These are phyloP conservation scores for Centropyge bicolor DNA, from an alignment of 2,797 vertebrate species.

Conservation along the genomic window DNA sequence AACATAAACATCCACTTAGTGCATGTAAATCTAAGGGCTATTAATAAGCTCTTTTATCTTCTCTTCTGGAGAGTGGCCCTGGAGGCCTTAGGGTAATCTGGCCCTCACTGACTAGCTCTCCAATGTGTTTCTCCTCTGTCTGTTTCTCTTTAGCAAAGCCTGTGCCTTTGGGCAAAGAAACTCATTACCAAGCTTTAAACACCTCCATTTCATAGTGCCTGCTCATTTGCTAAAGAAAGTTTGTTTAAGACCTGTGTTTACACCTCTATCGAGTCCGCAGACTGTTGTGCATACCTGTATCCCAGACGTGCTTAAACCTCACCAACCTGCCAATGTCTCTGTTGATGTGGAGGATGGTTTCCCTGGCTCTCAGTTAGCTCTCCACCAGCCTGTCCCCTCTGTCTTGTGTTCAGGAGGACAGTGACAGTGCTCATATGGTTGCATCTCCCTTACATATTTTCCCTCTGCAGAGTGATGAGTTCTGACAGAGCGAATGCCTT, in stretches of 20 bases:
- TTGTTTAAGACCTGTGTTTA: slow-evolving; percentile 60
- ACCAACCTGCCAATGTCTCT: slow-evolving; percentile 57
- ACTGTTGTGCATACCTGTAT: slow-evolving; percentile 51
- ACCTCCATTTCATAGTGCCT: slow-evolving; percentile 43
- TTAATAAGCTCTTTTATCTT: slow-evolving; percentile 90
- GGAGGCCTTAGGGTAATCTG: slow-evolving; percentile 74
- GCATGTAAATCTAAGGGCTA: slow-evolving; percentile 88
- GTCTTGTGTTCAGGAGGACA: slow-evolving; percentile 73
- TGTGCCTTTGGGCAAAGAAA: slow-evolving; percentile 69
- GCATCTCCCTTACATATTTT: slow-evolving; percentile 77
- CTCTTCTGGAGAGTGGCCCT: slow-evolving; percentile 77
- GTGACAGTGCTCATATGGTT: slow-evolving; percentile 77
- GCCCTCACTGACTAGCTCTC: slow-evolving; percentile 68
- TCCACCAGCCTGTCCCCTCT: slow-evolving; percentile 64
- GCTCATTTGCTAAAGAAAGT: slow-evolving; percentile 60
- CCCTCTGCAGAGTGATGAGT: slow-evolving; percentile 75
- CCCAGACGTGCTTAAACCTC: slow-evolving; percentile 55
- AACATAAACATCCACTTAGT: slow-evolving; percentile 90
- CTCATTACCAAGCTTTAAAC: slow-evolving; percentile 69
- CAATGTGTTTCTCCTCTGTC: slow-evolving; percentile 57
- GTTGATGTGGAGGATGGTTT: slow-evolving; percentile 57
- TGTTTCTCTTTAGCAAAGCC: slow-evolving; percentile 65
- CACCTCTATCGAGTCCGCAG: slow-evolving; percentile 42
- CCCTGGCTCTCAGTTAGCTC: slow-evolving; percentile 53
- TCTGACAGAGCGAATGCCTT: slow-evolving; percentile 78